Base-by-base conservation (phyloP, 2,797 vertebrate genomes). In the Eurystomus glaucurus region DNA sequence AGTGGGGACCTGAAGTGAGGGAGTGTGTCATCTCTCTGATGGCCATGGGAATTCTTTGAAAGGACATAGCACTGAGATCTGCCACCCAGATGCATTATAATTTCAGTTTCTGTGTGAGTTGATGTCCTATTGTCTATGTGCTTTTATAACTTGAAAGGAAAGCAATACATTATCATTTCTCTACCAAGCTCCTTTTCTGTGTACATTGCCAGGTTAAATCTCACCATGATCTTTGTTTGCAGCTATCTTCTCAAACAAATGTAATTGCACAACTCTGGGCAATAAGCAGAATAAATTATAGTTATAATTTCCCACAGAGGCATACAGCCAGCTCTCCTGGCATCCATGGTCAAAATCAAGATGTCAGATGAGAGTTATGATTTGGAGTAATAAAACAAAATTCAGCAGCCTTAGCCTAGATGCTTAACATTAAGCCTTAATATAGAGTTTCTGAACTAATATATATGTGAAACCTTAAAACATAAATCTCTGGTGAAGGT, bases 81-180 rank as follows among this genome's bases (percentile, higher is more conserved):
- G 69, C 43, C 14, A 51, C 7, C 18, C 13, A 80, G 46, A 66
- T 45, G 14, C 0, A 0, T 4, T 1, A 1, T 25, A 61, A 79
- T 60, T 62, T 82, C 26, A 48, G 4, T 25, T 26, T 31, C 23
- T 28, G 19, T 3, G 22, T 2, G 1, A 1, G 0, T 1, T 39
- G 25, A 88, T 33, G 12, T n/a, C 23, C 54, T 61, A 11, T 6
- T 35, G 57, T 22, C 43, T 74, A 55, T 3, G 6, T 8, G 28
- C 12, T 35, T 72, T 69, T 68, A 41, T 37, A 93, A 62, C 16
- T 11, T n/a, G 26, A 92, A 86, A 91, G 48, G 26, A 94, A 95
- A 83, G 35, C 16, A 79, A 28, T 11, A 75, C 3, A 6, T 71
- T 41, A 52, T 39, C 31, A 66, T 17, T 16, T 6, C 31, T 92